Evolutionary conservation across 53 echinoderm and acorn worm species (phyloP).

Genomic region (Paracentrotus lividus): DNA sequence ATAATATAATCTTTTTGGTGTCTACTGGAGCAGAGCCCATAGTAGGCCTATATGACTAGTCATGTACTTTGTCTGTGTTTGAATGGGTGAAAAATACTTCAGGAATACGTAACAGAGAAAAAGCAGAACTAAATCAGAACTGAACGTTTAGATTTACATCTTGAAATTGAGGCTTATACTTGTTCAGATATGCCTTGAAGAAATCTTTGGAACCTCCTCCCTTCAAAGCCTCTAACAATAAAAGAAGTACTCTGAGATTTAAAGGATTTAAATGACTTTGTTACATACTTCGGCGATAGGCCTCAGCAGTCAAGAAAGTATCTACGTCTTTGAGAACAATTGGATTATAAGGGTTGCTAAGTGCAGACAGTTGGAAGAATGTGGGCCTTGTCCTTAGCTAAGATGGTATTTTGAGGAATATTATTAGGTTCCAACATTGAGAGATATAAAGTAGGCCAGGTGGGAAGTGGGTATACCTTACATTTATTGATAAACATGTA

Average conservation of each 20-base stretch:
- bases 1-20: not conserved
- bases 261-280: not conserved
- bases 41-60: too few relatives aligned
- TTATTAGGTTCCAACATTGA: too few relatives aligned
- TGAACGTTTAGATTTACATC: not conserved
- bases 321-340: constrained; percentile 5
- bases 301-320: not conserved
- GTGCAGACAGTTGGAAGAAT: too few relatives aligned
- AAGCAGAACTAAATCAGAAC: not conserved
- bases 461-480: too few relatives aligned
- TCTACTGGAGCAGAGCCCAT: not conserved
- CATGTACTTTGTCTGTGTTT: not conserved
- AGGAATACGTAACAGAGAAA: not conserved
- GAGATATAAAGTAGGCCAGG: too few relatives aligned
- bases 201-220: not conserved
- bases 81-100: not conserved
- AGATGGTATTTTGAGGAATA: too few relatives aligned
- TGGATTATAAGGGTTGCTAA: constrained; percentile 29
- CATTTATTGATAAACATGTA: too few relatives aligned
- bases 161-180: not conserved
- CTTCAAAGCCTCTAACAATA: not conserved
- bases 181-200: not conserved
- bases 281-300: not conserved
- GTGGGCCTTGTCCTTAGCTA: too few relatives aligned
- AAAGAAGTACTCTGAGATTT: constrained; percentile 6